Conservation (phyloP, 2,797 vertebrate species). For the Mormyrops boulengeri region DNA sequence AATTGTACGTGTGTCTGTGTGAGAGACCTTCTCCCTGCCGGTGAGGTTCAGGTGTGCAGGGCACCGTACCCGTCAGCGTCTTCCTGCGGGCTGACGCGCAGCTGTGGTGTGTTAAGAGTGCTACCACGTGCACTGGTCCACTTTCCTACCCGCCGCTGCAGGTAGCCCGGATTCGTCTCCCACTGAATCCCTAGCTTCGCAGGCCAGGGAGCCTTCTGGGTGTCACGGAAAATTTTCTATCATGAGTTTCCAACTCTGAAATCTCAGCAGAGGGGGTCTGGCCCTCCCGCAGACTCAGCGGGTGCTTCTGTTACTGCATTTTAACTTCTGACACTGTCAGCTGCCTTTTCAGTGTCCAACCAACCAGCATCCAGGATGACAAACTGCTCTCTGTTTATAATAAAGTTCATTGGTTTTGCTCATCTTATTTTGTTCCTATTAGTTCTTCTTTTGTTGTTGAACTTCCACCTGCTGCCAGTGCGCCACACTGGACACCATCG, state of each 20-base stretch:
- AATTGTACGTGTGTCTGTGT: neutral
- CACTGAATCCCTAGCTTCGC: neutral
- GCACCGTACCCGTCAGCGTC: neutral
- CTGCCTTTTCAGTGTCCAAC: neutral
- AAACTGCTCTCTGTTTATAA: neutral
- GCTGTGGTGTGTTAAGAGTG: neutral
- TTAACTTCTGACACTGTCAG: slow-evolving; percentile 16
- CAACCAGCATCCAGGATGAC: neutral
- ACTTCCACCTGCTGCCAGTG: neutral
- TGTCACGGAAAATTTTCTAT: neutral
- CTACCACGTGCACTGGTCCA: neutral
- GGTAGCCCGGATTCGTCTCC: neutral
- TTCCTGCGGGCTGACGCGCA: neutral
- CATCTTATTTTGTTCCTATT: neutral
- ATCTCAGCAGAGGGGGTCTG: neutral
- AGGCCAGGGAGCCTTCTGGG: neutral
- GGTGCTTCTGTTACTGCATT: neutral
- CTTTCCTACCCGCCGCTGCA: neutral
- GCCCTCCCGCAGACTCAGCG: neutral
- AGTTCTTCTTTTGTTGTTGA: neutral
- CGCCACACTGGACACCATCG: neutral
- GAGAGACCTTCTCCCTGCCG: neutral
- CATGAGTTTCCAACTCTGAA: neutral
- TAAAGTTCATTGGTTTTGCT: neutral
- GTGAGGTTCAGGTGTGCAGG: neutral